Percentiles rank a stretch among this genome's conserved stretches.
These are phyloP conservation scores for Sebastes cheni DNA, from an alignment of 2,797 vertebrate genomes.

Conservation along the genomic window DNA sequence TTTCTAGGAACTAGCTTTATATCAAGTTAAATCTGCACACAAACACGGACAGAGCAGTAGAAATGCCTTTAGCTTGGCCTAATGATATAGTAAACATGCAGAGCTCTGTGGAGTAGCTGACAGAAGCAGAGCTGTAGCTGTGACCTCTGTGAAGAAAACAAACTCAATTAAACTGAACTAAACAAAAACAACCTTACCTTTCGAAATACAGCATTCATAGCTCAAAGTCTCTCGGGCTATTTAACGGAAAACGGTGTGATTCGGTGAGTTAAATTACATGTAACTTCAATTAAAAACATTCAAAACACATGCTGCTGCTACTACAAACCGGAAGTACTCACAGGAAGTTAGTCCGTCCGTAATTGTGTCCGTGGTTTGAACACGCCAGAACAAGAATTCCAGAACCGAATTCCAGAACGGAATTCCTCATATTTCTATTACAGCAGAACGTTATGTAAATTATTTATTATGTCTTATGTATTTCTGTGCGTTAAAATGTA, in stretches of 20 bases:
- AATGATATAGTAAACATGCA: neutral
- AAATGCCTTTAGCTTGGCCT: neutral
- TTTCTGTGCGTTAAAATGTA: neutral
- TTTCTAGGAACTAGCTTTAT: too few relatives aligned
- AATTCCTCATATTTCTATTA: neutral
- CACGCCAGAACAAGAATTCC: fast-evolving
- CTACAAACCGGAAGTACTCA: neutral
- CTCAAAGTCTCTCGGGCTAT: neutral
- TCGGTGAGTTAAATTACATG: neutral
- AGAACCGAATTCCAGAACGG: too few relatives aligned
- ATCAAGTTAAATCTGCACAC: neutral
- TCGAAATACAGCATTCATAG: conserved; percentile 54
- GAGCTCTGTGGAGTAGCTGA: too few relatives aligned
- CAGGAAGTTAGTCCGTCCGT: neutral
- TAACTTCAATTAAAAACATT: neutral
- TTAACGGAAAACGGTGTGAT: too few relatives aligned
- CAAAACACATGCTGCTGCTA: neutral
- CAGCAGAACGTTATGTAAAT: neutral
- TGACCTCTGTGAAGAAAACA: conserved; percentile 41
- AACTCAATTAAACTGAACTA: neutral
- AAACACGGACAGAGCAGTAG: neutral
- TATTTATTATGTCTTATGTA: neutral
- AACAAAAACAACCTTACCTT: conserved; percentile 40
- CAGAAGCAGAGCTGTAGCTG: neutral
- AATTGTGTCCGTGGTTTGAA: neutral